Percentiles rank a stretch among this genome's conserved stretches.
Conservation (phyloP, 2,797 vertebrate species). For the Spinibarbus caldwelli region DNA sequence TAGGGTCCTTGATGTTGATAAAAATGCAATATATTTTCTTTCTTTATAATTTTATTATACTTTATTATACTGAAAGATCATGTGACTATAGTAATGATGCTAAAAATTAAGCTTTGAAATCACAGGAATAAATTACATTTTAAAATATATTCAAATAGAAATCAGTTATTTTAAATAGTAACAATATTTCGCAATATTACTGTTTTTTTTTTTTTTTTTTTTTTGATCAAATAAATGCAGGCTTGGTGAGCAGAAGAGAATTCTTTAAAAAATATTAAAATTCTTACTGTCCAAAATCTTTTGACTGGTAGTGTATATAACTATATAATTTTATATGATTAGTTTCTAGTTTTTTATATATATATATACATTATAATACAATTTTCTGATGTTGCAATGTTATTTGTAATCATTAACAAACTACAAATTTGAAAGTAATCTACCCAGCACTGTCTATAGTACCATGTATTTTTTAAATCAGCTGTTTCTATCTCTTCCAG, state of each 20-base stretch:
- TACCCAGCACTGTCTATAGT: neutral
- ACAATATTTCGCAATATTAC: too few relatives aligned
- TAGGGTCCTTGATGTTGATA: neutral
- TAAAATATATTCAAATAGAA: neutral
- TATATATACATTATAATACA: too few relatives aligned
- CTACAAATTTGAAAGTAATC: neutral
- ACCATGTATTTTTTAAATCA: neutral
- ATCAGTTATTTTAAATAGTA: too few relatives aligned
- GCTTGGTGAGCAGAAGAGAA: neutral
- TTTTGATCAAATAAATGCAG: neutral
- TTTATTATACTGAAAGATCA: neutral
- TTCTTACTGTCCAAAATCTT: neutral
- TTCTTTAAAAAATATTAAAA: neutral
- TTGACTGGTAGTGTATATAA: too few relatives aligned
- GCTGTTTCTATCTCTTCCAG: conserved; percentile 67
- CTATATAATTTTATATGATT: too few relatives aligned
- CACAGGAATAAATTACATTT: too few relatives aligned
- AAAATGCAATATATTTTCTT: neutral
- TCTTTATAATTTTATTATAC: neutral
- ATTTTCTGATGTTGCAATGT: neutral
- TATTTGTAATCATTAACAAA: neutral
- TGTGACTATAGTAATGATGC: neutral
- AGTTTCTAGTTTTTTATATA: too few relatives aligned
- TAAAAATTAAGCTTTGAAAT: neutral
- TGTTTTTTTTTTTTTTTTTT: too few relatives aligned